Percentiles rank a stretch among this genome's conserved stretches.
These are phyloP conservation scores for Ptyas mucosa DNA, from an alignment of 2,113 vertebrate species.

Conservation along the genomic window DNA sequence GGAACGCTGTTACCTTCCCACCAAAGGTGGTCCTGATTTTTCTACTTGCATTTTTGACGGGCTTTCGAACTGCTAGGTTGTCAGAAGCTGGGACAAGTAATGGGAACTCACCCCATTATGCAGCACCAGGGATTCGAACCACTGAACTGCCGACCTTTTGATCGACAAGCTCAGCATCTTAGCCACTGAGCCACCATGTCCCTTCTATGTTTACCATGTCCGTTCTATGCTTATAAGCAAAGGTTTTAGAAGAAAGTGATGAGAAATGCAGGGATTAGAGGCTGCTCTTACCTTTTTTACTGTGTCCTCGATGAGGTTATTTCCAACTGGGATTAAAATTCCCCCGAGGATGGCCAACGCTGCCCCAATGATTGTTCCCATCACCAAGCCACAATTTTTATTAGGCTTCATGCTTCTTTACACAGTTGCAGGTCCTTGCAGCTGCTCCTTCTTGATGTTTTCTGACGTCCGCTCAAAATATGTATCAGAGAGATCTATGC, in stretches of 20 bases:
- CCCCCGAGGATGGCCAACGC: slow-evolving; percentile 80
- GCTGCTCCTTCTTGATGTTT: slow-evolving; percentile 18
- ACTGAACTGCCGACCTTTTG: too few relatives aligned
- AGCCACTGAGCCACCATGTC: too few relatives aligned
- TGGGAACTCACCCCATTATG: too few relatives aligned
- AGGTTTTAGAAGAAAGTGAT: neutral
- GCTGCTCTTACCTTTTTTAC: slow-evolving; percentile 78
- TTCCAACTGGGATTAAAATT: slow-evolving; percentile 83
- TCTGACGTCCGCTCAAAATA: neutral
- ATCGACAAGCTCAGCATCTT: too few relatives aligned
- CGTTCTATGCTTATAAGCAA: neutral
- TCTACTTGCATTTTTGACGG: too few relatives aligned
- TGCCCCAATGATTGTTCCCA: slow-evolving; percentile 75
- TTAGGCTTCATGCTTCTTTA: slow-evolving; percentile 70
- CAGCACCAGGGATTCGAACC: too few relatives aligned
- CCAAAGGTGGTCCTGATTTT: too few relatives aligned
- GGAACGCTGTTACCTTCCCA: too few relatives aligned
- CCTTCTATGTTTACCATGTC: neutral
- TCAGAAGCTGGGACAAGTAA: too few relatives aligned
- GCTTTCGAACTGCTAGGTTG: too few relatives aligned
- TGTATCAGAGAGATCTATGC: slow-evolving; percentile 50
- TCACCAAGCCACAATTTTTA: slow-evolving; percentile 69
- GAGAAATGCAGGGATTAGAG: neutral
- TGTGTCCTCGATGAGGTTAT: slow-evolving; percentile 72
- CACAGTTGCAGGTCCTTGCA: neutral